A percentile compares a stretch with the other conserved stretches of the same genome.
These are phyloP conservation scores for Carpatolechia fugitivella DNA, from an alignment of 2,888 invertebrate species.

Conservation along the genomic window DNA sequence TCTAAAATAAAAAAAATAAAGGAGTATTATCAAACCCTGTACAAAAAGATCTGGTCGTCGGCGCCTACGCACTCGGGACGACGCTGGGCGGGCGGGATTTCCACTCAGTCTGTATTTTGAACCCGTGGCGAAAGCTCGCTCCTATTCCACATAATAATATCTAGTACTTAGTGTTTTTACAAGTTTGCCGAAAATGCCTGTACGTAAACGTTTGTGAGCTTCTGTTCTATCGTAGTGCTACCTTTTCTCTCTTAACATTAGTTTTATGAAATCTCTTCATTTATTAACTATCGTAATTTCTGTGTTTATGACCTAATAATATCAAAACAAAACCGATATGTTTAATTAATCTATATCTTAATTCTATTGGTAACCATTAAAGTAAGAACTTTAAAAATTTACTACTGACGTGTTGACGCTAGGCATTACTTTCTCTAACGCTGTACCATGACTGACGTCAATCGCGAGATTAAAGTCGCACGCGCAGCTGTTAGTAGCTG, in stretches of 20 bases:
- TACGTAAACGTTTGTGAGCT: slow-evolving; percentile 44
- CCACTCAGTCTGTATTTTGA: slow-evolving; percentile 57
- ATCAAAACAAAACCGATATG: no score
- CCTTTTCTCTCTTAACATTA: neutral
- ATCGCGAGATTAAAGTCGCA: slow-evolving; percentile 17
- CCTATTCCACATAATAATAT: slow-evolving; percentile 21
- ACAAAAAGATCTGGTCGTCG: slow-evolving; percentile 34
- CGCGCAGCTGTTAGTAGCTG: slow-evolving; percentile 18
- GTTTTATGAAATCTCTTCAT: no score
- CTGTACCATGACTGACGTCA: slow-evolving; percentile 14
- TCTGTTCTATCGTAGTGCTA: neutral
- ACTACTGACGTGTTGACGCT: neutral
- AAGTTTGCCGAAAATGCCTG: slow-evolving; percentile 50
- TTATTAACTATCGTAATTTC: no score
- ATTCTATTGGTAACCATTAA: no score
- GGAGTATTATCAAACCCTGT: neutral
- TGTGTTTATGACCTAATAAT: no score
- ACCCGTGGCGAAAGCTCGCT: slow-evolving; percentile 57
- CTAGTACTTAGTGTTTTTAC: neutral
- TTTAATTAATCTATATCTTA: no score
- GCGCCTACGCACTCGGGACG: slow-evolving; percentile 53
- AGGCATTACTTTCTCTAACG: neutral
- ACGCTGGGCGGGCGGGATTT: slow-evolving; percentile 60
- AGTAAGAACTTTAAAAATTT: no score
- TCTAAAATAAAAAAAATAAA: neutral